A percentile compares a stretch with the other conserved stretches of the same genome.
phyloP scores from a whole-genome alignment of 2,113 vertebrate genomes.

The Ovis aries region DNA sequence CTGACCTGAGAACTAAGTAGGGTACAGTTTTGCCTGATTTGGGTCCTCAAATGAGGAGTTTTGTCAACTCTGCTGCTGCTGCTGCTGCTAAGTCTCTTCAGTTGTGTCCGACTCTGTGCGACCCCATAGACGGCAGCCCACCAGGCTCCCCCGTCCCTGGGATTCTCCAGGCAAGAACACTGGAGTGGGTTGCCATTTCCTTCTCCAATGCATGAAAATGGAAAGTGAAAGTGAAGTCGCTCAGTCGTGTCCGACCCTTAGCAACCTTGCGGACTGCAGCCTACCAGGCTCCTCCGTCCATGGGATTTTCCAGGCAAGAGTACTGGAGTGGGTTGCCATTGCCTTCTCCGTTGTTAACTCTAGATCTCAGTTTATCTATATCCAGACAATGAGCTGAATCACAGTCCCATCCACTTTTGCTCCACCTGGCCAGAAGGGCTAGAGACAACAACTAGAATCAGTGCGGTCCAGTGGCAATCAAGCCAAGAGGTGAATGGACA shows the following conservation, averaged over 20 bases:
- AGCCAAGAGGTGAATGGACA: not conserved
- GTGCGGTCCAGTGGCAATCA: not conserved
- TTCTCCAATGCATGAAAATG: too few relatives aligned
- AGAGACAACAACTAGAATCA: not conserved
- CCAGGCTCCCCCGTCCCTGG: too few relatives aligned
- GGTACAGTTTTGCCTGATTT: not conserved
- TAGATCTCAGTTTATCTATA: not conserved
- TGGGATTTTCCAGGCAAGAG: too few relatives aligned
- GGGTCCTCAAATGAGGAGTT: not conserved
- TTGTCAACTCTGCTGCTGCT: not conserved
- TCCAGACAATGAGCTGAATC: not conserved
- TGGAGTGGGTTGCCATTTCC: too few relatives aligned
- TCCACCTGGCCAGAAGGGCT: not conserved
- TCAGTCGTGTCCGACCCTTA: too few relatives aligned
- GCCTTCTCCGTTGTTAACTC: not conserved
- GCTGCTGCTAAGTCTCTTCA: too few relatives aligned
- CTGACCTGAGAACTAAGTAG: not conserved
- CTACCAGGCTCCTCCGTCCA: too few relatives aligned
- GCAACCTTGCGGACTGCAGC: too few relatives aligned
- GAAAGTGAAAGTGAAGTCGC: too few relatives aligned
- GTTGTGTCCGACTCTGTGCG: rapidly evolving
- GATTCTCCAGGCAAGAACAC: too few relatives aligned
- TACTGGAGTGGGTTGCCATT: too few relatives aligned
- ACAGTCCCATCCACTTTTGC: not conserved
- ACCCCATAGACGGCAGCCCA: too few relatives aligned